These are phyloP conservation scores for Mola mola DNA, from an alignment of 2,113 vertebrate genomes.

Conservation along the genomic window DNA sequence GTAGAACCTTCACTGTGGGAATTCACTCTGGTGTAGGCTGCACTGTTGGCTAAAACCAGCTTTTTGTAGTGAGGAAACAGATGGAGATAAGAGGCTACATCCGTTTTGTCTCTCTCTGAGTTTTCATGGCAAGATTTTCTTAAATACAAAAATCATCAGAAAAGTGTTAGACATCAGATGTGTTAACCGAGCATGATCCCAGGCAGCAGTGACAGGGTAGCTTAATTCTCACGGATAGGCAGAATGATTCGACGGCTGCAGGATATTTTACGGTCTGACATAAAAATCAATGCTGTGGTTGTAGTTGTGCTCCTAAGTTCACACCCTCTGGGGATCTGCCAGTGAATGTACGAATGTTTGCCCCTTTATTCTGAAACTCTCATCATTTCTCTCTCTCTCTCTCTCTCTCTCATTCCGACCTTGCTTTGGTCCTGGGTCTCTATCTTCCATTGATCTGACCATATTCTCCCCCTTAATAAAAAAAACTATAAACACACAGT, in stretches of 20 bases:
- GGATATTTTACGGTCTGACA: conserved; percentile 40
- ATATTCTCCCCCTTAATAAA: too few species aligned
- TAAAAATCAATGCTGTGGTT: conserved; percentile 47
- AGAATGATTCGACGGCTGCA: conserved; percentile 11
- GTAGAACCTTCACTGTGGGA: not conserved
- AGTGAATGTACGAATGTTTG: not conserved
- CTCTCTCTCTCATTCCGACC: too few species aligned
- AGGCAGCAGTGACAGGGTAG: not conserved
- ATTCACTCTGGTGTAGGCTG: not conserved
- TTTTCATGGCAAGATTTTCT: not conserved
- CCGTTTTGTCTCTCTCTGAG: not conserved
- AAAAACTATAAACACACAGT: too few species aligned
- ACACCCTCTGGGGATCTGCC: conserved; percentile 4
- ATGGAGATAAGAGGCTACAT: not conserved
- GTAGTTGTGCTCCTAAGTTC: conserved; percentile 34
- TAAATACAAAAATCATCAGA: not conserved
- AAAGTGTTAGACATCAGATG: conserved; percentile 1
- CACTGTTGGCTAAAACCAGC: not conserved
- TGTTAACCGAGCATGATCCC: conserved; percentile 14
- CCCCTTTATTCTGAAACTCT: not conserved
- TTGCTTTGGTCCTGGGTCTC: too few species aligned
- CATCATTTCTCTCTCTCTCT: not conserved
- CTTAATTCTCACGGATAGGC: conserved; percentile 12
- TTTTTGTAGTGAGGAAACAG: not conserved
- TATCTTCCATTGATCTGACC: too few species aligned